Base-by-base conservation (phyloP, 2,888 invertebrate species). In the Trissolcus brochymenae region DNA sequence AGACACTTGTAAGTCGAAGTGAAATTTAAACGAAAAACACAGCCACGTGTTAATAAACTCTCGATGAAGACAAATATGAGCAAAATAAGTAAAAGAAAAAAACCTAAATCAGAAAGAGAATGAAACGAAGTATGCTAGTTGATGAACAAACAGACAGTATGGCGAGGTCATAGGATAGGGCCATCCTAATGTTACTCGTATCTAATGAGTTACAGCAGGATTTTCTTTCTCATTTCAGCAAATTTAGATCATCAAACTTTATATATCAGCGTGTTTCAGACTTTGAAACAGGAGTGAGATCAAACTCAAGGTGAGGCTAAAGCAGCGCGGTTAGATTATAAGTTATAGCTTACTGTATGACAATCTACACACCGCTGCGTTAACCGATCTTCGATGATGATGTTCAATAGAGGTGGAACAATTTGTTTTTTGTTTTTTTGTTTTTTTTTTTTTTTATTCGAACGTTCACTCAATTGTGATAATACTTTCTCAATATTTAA, bases 191-290 rank as follows among this genome's bases (percentile, higher is more conserved):
- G 81, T 82, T 81, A 82, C 81, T 82, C 84, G 81, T 83, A 82
- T 83, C 80, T 82, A 83, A 80, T 81, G 81, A 87, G 86, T 85
- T 87, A 86, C 84, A 86, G 85, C 84, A 84, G 86, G 85, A 87
- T 88, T 90, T 88, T 83, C 89, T 89, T 90, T 90, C 90, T 90
- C 89, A 87, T 91, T 91, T 91, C 91, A 91, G 91, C 90, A 91
- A 90, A 89, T 90, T 90, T 91, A 91, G 91, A 90, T 89, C 91
- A 87, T 87, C 89, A 88, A 90, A 89, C 89, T 89, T 88, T 90
- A 89, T 89, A 89, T 91, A 91, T 90, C 91, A 91, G 89, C 91
- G 91, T 89, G 90, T 90, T 90, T 91, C 91, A 89, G 91, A 91
- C 90, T 91, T 90, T 90, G 91, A 91, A 90, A 90, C 90, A 86